phyloP scores from a whole-genome alignment of 2,113 vertebrate genomes.

The Fulmarus glacialis region DNA sequence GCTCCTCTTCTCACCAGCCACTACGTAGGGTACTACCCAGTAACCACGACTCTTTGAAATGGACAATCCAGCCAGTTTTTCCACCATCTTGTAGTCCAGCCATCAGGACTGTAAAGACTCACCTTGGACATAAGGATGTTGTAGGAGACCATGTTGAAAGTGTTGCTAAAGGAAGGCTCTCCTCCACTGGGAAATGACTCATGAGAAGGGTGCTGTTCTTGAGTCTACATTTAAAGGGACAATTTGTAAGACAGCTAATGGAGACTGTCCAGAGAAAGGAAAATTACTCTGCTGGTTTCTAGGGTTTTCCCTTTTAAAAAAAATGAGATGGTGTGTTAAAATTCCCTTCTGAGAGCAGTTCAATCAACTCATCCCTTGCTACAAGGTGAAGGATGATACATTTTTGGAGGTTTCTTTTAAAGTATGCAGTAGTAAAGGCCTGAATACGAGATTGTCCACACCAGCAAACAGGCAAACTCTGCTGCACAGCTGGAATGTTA shows the following conservation, averaged over 20 bases:
- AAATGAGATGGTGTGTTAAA: not conserved
- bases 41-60: not conserved
- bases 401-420: not conserved
- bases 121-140: not conserved
- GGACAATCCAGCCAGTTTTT: not conserved
- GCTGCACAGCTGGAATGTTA: not conserved
- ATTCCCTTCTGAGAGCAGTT: not conserved
- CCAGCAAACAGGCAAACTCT: not conserved
- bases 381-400: not conserved
- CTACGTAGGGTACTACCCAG: rapidly evolving
- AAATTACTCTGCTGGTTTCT: not conserved
- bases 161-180: not conserved
- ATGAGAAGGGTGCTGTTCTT: not conserved
- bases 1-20: not conserved
- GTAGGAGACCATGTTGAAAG: not conserved
- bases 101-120: not conserved
- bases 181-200: not conserved
- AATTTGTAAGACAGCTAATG: not conserved
- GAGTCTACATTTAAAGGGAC: not conserved
- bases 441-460: not conserved
- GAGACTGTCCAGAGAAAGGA: not conserved
- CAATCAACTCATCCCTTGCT: not conserved
- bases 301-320: not conserved
- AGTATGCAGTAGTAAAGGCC: not conserved
- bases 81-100: not conserved